Percentiles rank a stretch among this genome's conserved stretches.
phyloP scores from a whole-genome alignment of 2,888 invertebrate genomes.

The Sphaerophoria rueppellii region DNA sequence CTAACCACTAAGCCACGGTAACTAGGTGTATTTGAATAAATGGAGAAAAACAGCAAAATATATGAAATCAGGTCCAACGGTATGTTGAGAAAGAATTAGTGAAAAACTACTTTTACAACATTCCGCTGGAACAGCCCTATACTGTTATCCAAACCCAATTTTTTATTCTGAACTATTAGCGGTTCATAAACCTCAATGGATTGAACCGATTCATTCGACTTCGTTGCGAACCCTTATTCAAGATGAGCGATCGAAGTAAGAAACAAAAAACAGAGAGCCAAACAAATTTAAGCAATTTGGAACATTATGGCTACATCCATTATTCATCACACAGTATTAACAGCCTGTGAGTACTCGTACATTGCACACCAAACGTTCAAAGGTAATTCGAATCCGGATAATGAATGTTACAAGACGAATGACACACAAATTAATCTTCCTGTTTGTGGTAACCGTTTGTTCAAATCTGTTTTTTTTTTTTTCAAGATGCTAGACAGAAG shows the following conservation, averaged over 20 bases:
- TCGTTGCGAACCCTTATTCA: not conserved
- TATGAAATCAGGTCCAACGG: no score
- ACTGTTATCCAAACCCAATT: no score
- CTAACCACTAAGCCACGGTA: no score
- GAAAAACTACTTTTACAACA: no score
- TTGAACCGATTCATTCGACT: not conserved
- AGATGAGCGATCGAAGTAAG: not conserved
- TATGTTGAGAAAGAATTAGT: no score
- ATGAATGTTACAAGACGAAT: constrained; percentile 11
- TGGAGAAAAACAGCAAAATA: no score
- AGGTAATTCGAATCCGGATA: constrained; percentile 1
- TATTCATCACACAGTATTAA: constrained; percentile 54
- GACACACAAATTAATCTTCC: constrained; percentile 42
- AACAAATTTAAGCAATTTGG: constrained; percentile 20
- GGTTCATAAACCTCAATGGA: no score
- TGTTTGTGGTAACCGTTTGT: constrained; percentile 21
- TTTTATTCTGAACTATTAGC: no score
- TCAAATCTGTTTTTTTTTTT: constrained; percentile 12
- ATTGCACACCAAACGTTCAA: not conserved
- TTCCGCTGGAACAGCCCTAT: no score
- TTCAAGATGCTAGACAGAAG: not conserved
- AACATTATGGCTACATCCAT: constrained; percentile 58
- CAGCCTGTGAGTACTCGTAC: no score
- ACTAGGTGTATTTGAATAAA: no score
- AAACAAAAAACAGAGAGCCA: constrained; percentile 29